phyloP scores from a whole-genome alignment of 1,140 invertebrate species.

The Dreissena polymorpha region DNA sequence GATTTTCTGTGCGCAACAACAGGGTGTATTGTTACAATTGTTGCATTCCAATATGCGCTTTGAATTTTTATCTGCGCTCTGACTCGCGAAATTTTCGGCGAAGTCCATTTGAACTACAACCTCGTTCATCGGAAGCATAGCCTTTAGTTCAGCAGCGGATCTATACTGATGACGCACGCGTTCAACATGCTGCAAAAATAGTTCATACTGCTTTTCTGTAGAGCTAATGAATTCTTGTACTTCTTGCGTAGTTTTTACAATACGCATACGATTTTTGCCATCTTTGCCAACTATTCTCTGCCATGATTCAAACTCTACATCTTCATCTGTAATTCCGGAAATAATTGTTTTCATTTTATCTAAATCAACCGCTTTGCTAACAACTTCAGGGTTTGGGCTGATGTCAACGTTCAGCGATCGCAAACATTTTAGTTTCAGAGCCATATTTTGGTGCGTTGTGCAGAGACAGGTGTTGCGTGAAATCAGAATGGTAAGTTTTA shows the following conservation, averaged over 20 bases:
- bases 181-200: slow-evolving; percentile 36
- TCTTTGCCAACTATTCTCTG: slow-evolving; percentile 6
- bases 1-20: slow-evolving; percentile 23
- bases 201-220: slow-evolving; percentile 3
- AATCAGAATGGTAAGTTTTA: background rate
- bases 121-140: slow-evolving; percentile 32
- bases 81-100: slow-evolving; percentile 52
- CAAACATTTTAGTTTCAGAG: slow-evolving; percentile 31
- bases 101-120: slow-evolving; percentile 53
- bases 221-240: background rate
- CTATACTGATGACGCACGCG: slow-evolving; percentile 26
- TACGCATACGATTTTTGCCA: slow-evolving; percentile 2
- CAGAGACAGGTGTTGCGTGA: slow-evolving; percentile 46
- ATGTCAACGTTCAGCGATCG: background rate
- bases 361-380: background rate
- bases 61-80: slow-evolving; percentile 13
- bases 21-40: slow-evolving; percentile 47
- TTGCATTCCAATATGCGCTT: slow-evolving; percentile 13
- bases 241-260: background rate
- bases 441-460: slow-evolving; percentile 46
- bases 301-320: slow-evolving; percentile 6
- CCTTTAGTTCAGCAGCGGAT: slow-evolving; percentile 25
- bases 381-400: slow-evolving; percentile 29
- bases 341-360: background rate
- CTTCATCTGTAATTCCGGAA: background rate